These are phyloP conservation scores for Bos javanicus DNA, from an alignment of 2,113 vertebrate genomes.

Conservation along the genomic window DNA sequence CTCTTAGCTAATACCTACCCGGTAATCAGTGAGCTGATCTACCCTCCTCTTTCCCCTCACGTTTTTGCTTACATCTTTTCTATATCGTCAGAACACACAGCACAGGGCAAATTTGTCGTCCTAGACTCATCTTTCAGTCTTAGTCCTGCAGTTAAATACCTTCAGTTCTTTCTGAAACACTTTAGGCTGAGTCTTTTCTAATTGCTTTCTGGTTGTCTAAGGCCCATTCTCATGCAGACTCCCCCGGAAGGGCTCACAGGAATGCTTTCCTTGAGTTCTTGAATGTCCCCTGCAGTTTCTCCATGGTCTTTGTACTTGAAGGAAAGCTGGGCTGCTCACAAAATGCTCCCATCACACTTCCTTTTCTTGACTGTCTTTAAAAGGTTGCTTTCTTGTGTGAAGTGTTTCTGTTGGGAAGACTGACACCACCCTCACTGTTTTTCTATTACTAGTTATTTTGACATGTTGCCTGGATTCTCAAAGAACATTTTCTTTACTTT, in stretches of 20 bases:
- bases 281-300: neutral
- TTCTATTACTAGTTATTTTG: neutral
- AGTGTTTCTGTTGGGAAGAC: neutral
- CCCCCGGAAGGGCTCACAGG: neutral
- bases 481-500: neutral
- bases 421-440: neutral
- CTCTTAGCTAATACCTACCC: neutral
- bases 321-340: neutral
- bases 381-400: neutral
- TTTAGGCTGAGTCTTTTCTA: neutral
- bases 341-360: neutral
- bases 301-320: neutral
- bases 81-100: accelerated
- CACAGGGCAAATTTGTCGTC: neutral
- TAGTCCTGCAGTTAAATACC: neutral
- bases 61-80: neutral
- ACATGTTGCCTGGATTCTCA: neutral
- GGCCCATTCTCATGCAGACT: neutral
- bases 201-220: neutral
- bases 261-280: accelerated
- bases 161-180: neutral
- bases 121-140: neutral
- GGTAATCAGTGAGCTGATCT: accelerated
- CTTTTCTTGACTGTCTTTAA: neutral
- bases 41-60: no score